A percentile compares a stretch with the other conserved stretches of the same genome.
Conservation (phyloP, 2,797 vertebrate genomes). For the Cirrhinus molitorella region DNA sequence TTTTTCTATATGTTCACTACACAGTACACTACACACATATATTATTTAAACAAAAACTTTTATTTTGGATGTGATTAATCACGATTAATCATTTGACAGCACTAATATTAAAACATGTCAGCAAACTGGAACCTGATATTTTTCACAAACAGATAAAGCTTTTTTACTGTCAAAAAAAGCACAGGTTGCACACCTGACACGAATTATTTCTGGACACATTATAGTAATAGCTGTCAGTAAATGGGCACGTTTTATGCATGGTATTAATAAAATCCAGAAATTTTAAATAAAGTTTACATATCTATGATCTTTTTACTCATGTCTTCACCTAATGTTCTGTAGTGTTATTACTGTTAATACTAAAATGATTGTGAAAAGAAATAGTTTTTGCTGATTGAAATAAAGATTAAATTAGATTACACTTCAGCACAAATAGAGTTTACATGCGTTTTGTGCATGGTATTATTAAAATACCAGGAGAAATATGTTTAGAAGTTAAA, state of each 20-base stretch:
- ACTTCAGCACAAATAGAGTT: neutral
- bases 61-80: too few relatives aligned
- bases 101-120: neutral
- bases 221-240: neutral
- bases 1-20: too few relatives aligned
- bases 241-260: neutral
- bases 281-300: neutral
- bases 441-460: neutral
- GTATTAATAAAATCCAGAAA: neutral
- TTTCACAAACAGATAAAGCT: neutral
- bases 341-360: neutral
- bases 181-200: neutral
- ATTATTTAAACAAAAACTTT: too few relatives aligned
- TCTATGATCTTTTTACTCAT: neutral
- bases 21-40: too few relatives aligned
- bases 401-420: neutral
- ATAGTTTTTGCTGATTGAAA: neutral
- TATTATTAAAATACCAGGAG: neutral
- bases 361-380: neutral
- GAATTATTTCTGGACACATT: neutral
- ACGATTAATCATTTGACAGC: too few relatives aligned
- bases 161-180: neutral
- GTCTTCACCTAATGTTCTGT: neutral
- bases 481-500: neutral
- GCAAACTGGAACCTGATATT: neutral